A percentile compares a stretch with the other conserved stretches of the same genome.
These are phyloP conservation scores for Catharus bicknelli DNA, from an alignment of 2,113 vertebrate species.

Conservation along the genomic window DNA sequence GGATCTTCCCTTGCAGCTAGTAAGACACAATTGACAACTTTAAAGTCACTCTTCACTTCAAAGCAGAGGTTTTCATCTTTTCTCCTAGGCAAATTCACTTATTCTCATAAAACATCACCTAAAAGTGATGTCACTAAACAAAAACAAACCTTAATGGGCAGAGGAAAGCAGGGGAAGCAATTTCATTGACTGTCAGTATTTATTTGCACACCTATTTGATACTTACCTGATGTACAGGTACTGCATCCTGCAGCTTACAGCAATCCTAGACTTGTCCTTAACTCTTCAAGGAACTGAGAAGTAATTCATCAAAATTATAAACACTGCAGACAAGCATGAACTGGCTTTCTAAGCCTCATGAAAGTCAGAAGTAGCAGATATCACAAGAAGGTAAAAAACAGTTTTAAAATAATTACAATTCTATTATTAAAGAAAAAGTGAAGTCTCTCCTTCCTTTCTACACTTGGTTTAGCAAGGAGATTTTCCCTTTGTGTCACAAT, in stretches of 20 bases:
- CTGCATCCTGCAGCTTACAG: background rate
- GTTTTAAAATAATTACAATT: background rate
- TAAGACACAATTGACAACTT: background rate
- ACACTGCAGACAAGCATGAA: background rate
- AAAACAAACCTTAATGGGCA: background rate
- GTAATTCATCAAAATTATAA: background rate
- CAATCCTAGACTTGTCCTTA: background rate
- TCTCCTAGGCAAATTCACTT: background rate
- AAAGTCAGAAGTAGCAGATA: background rate
- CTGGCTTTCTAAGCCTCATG: background rate
- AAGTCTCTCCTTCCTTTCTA: background rate
- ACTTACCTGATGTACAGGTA: background rate
- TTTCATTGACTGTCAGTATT: background rate
- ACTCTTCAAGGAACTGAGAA: background rate
- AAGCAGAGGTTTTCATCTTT: background rate
- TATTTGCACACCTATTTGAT: background rate
- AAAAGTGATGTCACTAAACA: background rate
- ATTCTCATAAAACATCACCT: background rate
- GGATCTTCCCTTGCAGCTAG: conserved; percentile 82
- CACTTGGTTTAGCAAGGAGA: background rate
- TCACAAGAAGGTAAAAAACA: background rate
- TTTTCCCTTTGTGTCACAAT: background rate
- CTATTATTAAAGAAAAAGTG: background rate
- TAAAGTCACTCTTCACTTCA: background rate
- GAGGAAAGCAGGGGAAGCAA: background rate